These are phyloP conservation scores for Cardinalis cardinalis DNA, from an alignment of 2,113 vertebrate genomes.

Conservation along the genomic window DNA sequence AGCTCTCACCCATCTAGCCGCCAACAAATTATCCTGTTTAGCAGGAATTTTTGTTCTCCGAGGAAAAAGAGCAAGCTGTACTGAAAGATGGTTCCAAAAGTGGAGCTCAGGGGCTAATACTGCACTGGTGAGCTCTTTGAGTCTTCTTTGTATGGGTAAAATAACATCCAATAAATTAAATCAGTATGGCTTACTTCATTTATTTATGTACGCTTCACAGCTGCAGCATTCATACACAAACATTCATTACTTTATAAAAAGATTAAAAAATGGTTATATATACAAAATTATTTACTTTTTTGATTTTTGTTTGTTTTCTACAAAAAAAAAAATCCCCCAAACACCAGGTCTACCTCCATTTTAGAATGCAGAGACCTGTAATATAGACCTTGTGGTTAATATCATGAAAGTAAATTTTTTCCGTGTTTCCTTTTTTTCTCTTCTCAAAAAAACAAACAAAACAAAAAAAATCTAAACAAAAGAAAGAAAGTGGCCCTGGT, in stretches of 20 bases:
- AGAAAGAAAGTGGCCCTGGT: conserved; percentile 71
- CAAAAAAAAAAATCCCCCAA: conserved; percentile 65
- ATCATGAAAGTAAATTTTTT: conserved; percentile 51
- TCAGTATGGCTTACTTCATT: conserved; percentile 87
- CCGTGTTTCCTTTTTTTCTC: neutral
- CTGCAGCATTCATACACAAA: conserved; percentile 83
- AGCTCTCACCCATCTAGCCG: conserved; percentile 38
- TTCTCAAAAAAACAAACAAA: neutral
- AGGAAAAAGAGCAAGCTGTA: conserved; percentile 53
- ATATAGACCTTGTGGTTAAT: conserved; percentile 70
- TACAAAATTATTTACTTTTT: conserved; percentile 83
- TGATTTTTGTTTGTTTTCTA: conserved; percentile 68
- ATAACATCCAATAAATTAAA: conserved; percentile 95
- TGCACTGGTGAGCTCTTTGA: conserved; percentile 65
- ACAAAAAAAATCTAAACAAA: conserved; percentile 33
- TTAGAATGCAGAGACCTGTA: conserved; percentile 72
- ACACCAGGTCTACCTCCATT: conserved; percentile 60
- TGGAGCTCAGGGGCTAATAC: conserved; percentile 68
- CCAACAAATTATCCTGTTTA: conserved; percentile 61
- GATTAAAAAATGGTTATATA: conserved; percentile 88
- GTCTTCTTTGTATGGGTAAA: conserved; percentile 75
- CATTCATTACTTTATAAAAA: conserved; percentile 85
- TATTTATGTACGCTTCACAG: conserved; percentile 81
- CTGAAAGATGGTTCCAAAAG: conserved; percentile 56
- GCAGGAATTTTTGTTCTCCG: conserved; percentile 54